Evolutionary conservation across 2,888 invertebrate species (phyloP), one percentile per base, ranked within the genome.

Genomic region (Drosophila lutescens): DNA sequence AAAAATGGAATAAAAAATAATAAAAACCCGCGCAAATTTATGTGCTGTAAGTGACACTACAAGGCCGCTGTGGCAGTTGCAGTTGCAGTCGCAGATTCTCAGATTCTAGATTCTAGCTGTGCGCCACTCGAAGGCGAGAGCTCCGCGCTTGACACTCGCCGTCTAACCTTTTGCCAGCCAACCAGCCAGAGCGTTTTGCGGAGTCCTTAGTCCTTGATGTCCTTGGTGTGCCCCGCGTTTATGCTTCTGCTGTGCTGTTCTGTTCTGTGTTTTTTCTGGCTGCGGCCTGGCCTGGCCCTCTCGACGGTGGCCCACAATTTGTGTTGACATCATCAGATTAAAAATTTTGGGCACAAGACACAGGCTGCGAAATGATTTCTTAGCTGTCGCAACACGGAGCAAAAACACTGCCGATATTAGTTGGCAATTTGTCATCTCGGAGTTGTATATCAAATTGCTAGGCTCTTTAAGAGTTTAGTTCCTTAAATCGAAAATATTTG

Each of bases 241-340:
- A 30, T 23, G 30, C 38, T 55, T 17, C 50, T 59, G 46, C 38
- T 44, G 34, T 13, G n/a, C n/a, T 13, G 36, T 36, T 4, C 23
- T 44, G 12, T n/a, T n/a, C n/a, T n/a, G 20, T 44, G 20, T 23
- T 26, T 70, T 53, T 53, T 62, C 49, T 56, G 34, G 34, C 34
- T 34, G 34, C 34, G 30, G 30, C 34, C 36, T 26, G 30, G 30
- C 34, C 36, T 26, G 53, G 40, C 30, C 47, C 61, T 15, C 55
- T 34, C 41, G 36, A 55, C 59, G 53, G 46, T 57, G 71, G 54
- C 70, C 88, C 89, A 87, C 85, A 85, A 85, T 89, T 85, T 85
- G 85, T 89, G 85, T 85, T 85, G 85, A 87, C 85, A 85, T 85
- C 85, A 85, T 85, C 88, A 85, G 85, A 85, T 85, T 89, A 86